Conservation (phyloP, 2,113 vertebrate genomes). For the Oncorhynchus masou region DNA sequence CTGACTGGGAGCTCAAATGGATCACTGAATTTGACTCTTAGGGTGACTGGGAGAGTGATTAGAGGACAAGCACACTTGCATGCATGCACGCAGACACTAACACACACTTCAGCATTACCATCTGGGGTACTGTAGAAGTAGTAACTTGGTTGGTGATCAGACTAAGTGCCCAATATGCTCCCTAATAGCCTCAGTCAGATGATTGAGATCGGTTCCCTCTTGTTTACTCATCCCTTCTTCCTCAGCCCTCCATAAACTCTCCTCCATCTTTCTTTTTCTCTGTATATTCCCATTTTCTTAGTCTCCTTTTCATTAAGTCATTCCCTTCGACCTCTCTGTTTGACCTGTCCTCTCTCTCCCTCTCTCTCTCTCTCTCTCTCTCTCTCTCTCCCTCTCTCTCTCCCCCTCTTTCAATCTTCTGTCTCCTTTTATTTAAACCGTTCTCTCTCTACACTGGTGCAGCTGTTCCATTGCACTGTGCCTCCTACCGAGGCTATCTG, state of each 20-base stretch:
- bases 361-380: slow-evolving; percentile 13
- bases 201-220: slow-evolving; percentile 40
- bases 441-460: not conserved
- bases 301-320: no score
- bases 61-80: slow-evolving; percentile 2
- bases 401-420: slow-evolving; percentile 24
- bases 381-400: not conserved
- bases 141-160: slow-evolving; percentile 66
- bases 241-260: not conserved
- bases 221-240: slow-evolving; percentile 8
- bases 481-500: no score
- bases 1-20: not conserved
- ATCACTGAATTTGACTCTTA: not conserved
- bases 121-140: slow-evolving; percentile 48
- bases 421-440: slow-evolving; percentile 3
- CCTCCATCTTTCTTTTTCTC: slow-evolving; percentile 10
- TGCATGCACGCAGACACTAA: slow-evolving; percentile 7
- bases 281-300: no score
- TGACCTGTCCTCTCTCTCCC: not conserved
- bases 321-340: no score
- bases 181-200: slow-evolving; percentile 70
- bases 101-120: slow-evolving; percentile 55
- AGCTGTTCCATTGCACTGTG: no score
- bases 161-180: slow-evolving; percentile 76
- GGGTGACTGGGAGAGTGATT: not conserved